Percentiles rank a stretch among this genome's conserved stretches.
phyloP scores from a whole-genome alignment of 2,797 vertebrate genomes.

The Lepilemur septentrionalis region DNA sequence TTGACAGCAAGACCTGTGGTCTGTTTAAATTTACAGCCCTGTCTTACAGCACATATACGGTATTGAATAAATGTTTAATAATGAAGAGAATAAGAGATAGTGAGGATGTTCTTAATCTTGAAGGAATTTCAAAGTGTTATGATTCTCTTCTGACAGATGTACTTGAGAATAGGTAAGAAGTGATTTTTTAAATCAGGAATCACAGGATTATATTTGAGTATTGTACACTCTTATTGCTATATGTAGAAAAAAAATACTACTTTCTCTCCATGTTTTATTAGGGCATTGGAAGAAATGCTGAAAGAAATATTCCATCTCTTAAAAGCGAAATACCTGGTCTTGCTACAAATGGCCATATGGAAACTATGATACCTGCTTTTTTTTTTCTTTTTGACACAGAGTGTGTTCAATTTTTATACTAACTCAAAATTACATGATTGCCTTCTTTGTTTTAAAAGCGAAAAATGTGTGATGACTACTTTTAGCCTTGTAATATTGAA shows the following conservation, averaged over 20 bases:
- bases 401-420: neutral
- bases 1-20: neutral
- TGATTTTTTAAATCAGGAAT: neutral
- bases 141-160: neutral
- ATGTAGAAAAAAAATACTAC: neutral
- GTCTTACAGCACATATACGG: neutral
- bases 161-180: neutral
- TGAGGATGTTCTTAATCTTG: neutral
- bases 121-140: neutral
- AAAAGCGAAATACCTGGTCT: neutral
- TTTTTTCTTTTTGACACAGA: neutral
- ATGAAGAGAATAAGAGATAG: neutral
- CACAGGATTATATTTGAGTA: neutral
- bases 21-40: neutral
- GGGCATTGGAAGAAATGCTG: neutral
- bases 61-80: neutral
- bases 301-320: neutral
- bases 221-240: neutral
- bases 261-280: neutral
- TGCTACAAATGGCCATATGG: neutral
- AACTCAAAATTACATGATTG: neutral
- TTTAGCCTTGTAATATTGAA: neutral
- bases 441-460: neutral
- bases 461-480: neutral
- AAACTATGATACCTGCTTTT: neutral